Evolutionary conservation across 2,113 vertebrate genomes (phyloP).

Genomic region (Toxotes chatareus): DNA sequence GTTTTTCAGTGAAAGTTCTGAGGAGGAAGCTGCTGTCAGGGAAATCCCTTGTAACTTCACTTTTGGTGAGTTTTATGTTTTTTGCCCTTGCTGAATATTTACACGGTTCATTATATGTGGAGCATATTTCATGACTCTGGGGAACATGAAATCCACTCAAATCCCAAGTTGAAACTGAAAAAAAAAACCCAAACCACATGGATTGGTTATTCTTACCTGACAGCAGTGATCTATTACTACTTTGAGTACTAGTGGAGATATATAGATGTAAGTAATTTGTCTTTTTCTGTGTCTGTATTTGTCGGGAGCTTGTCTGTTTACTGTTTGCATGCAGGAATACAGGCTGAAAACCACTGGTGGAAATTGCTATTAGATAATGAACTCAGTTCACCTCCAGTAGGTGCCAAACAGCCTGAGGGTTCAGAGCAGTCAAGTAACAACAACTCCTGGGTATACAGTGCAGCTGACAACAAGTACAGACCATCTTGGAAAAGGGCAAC

Average conservation of each 20-base stretch:
- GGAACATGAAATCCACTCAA: conserved; percentile 41
- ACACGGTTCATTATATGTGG: conserved; percentile 26
- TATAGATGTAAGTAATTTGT: conserved; percentile 38
- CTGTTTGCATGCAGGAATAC: conserved; percentile 63
- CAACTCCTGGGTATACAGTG: conserved; percentile 73
- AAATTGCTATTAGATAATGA: conserved; percentile 80
- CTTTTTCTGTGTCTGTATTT: conserved; percentile 32
- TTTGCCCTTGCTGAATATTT: conserved; percentile 30
- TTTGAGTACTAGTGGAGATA: conserved; percentile 7
- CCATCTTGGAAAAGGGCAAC: conserved; percentile 64
- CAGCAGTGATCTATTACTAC: conserved; percentile 16
- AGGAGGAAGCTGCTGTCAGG: conserved; percentile 1
- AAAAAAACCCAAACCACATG: background rate
- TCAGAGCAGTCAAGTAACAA: conserved; percentile 76
- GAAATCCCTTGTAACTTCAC: background rate
- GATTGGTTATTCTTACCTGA: background rate
- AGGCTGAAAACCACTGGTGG: conserved; percentile 54
- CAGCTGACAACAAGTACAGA: conserved; percentile 66
- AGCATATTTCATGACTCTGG: conserved; percentile 26
- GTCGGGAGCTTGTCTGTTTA: conserved; percentile 47
- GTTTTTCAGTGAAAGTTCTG: background rate
- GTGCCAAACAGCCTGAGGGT: conserved; percentile 76
- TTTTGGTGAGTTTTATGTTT: conserved; percentile 26
- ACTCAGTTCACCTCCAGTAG: conserved; percentile 69
- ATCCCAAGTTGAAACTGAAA: conserved; percentile 2